These are phyloP conservation scores for Psittacus erithacus DNA, from an alignment of 2,113 vertebrate species.

Conservation along the genomic window DNA sequence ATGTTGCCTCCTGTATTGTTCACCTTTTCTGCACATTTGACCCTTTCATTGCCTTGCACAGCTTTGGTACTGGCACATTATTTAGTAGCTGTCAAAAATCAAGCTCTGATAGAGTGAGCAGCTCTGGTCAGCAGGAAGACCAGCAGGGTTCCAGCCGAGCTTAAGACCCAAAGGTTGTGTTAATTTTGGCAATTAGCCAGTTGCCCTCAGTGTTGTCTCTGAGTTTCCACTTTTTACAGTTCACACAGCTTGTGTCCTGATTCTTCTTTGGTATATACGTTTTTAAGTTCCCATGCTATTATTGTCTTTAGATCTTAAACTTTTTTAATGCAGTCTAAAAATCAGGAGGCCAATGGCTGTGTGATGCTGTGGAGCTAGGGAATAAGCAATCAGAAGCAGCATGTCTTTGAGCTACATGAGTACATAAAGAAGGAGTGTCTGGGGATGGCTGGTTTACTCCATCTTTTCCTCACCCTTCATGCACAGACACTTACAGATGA, in stretches of 20 bases:
- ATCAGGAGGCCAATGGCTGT: not conserved
- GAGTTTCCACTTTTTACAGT: not conserved
- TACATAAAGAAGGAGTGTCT: not conserved
- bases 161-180: not conserved
- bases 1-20: not conserved
- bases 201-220: not conserved
- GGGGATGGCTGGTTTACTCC: not conserved
- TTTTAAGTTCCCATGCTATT: not conserved
- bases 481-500: not conserved
- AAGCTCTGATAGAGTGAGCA: not conserved
- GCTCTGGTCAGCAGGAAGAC: not conserved
- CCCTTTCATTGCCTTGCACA: not conserved
- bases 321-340: not conserved
- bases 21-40: not conserved
- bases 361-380: not conserved
- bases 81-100: not conserved
- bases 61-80: not conserved
- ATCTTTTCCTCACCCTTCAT: not conserved
- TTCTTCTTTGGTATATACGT: not conserved
- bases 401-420: not conserved
- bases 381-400: not conserved
- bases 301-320: not conserved
- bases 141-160: not conserved
- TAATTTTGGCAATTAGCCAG: not conserved
- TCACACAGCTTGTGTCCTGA: not conserved